Evolutionary conservation across 2,797 vertebrate species (phyloP).

Genomic region (Semaprochilodus insignis): DNA sequence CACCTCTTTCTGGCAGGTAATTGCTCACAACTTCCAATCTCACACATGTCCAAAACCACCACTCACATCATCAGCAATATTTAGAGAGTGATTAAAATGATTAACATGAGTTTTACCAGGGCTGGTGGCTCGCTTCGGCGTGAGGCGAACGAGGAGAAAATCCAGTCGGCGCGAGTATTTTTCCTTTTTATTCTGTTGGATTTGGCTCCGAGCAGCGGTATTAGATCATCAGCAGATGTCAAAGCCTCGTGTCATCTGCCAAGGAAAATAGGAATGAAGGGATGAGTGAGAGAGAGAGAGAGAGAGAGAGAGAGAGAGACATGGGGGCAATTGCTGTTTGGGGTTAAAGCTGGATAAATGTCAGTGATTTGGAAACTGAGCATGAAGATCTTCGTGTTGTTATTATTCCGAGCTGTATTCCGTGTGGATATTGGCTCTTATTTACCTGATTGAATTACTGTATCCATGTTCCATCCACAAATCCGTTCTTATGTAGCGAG

Average conservation of each 20-base stretch:
- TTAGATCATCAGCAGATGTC: slow-evolving; percentile 66
- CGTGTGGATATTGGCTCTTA: background rate
- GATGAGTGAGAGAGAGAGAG: slow-evolving; percentile 6
- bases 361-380: background rate
- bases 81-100: slow-evolving; percentile 59
- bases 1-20: background rate
- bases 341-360: slow-evolving; percentile 1
- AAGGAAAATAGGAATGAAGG: slow-evolving; percentile 54
- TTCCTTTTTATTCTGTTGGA: slow-evolving; percentile 60
- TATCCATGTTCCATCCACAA: background rate
- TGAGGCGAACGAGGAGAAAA: slow-evolving; percentile 54
- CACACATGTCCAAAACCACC: slow-evolving; percentile 37
- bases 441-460: background rate
- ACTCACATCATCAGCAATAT: slow-evolving; percentile 53
- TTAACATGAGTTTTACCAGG: slow-evolving; percentile 48
- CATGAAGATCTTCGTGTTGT: background rate
- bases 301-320: slow-evolving; percentile 11
- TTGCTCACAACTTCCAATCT: slow-evolving; percentile 4
- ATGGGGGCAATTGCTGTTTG: background rate
- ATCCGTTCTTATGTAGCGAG: background rate
- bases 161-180: slow-evolving; percentile 45
- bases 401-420: background rate
- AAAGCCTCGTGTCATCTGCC: slow-evolving; percentile 58
- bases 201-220: slow-evolving; percentile 49
- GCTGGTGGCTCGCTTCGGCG: slow-evolving; percentile 39